Evolutionary conservation across 2,888 invertebrate genomes (phyloP), one percentile per base, ranked within the genome.

Genomic region (Trimorus sp.): DNA sequence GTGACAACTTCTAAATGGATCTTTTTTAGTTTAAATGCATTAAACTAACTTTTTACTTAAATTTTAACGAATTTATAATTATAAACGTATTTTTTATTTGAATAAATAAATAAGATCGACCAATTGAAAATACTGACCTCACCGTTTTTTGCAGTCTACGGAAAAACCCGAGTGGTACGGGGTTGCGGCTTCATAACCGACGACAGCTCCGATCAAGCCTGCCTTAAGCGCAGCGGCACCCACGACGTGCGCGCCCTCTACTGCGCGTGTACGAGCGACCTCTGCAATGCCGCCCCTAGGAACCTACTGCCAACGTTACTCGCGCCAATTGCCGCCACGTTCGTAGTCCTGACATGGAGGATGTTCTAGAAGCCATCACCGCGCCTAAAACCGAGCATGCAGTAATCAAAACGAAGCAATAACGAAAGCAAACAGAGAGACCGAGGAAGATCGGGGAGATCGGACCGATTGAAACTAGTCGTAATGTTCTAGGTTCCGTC

Each of bases 171-270:
- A 49, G 93, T 97, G n/a, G 95, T 97, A 5, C 94, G 97, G 49
- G 94, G 95, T 77, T 97, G 97, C 87, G 97, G 97, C 1, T 97
- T 96, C 92, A 92, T 97, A 62, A 93, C 93, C 26, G 96, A 96
- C 84, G 87, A 85, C 3, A 93, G 92, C 3, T 92, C 92, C 68
- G 94, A 94, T 86, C 93, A 93, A 79, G 92, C 93, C 7, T 97
- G 97, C 89, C 91, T 94, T 83, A 93, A 93, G 85, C 94, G 96
- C 81, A 93, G 94, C 12, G 97, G 97, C 45, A 96, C 95, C 14
- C 96, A 96, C 83, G 95, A 95, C 85, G 94, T 97, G 0, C 94
- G 94, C 85, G 94, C 96, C 66, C 92, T 93, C 1, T 97, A 96
- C 91, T 97, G 97, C 91, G 93, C 96, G 77, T 97, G 97, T 91